Evolutionary conservation across 2,113 vertebrate species (phyloP).

Genomic region (Hippocampus zosterae): DNA sequence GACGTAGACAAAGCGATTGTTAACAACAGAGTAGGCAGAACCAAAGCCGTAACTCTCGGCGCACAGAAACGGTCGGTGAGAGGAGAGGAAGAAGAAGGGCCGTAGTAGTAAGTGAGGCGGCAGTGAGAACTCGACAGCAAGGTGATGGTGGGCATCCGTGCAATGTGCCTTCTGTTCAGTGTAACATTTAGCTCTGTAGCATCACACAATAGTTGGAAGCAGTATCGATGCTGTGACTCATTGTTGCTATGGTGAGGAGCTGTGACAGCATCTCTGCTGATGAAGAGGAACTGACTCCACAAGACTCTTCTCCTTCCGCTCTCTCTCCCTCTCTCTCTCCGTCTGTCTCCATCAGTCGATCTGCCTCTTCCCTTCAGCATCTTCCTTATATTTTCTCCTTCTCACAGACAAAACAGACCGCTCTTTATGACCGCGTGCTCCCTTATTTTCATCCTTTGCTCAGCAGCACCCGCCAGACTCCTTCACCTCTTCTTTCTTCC

Average conservation of each 20-base stretch:
- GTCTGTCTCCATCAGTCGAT: constrained; percentile 3
- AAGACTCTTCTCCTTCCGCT: constrained; percentile 39
- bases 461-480: not conserved
- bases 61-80: constrained; percentile 50
- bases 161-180: not conserved
- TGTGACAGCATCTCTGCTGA: constrained; percentile 56
- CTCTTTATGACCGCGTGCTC: not conserved
- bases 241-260: constrained; percentile 52
- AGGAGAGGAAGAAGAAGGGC: not conserved
- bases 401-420: too few species aligned
- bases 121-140: constrained; percentile 1
- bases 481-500: too few species aligned
- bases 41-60: constrained; percentile 41
- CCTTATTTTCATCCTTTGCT: not conserved
- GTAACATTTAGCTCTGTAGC: not conserved
- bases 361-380: not conserved
- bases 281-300: constrained; percentile 58
- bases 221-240: constrained; percentile 51
- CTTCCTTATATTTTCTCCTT: not conserved
- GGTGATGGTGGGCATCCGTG: not conserved
- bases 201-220: too few species aligned
- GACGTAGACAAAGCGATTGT: constrained; percentile 37
- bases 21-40: constrained; percentile 29
- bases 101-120: not conserved
- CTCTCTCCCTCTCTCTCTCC: too few species aligned